Evolutionary conservation across 2,888 invertebrate species (phyloP).

Genomic region (Brenthis hecate): DNA sequence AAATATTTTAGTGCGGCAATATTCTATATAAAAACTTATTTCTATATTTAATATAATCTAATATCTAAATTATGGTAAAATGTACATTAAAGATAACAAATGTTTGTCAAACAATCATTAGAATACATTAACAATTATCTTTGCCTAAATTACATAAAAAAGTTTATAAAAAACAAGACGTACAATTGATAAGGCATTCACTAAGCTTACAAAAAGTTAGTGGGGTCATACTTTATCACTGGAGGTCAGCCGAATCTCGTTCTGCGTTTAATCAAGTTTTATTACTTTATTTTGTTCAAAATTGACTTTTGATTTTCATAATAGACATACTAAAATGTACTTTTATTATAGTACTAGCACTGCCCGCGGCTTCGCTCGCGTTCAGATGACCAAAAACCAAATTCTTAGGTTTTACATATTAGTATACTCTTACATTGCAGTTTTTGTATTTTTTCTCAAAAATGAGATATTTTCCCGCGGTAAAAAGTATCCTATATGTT

Average conservation of each 20-base stretch:
- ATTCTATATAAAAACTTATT: conserved; percentile 1
- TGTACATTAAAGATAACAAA: conserved; percentile 14
- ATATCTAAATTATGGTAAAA: conserved; percentile 14
- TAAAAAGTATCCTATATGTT: too few species aligned
- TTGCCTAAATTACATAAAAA: conserved; percentile 14
- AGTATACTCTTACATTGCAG: too few species aligned
- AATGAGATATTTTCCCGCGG: too few species aligned
- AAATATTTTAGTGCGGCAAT: too few species aligned
- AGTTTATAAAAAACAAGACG: conserved; percentile 18
- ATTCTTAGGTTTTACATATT: too few species aligned
- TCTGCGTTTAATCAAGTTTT: conserved; percentile 25
- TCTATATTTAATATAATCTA: neutral
- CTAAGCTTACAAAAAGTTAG: conserved; percentile 27
- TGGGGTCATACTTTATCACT: conserved; percentile 37
- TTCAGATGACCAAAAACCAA: too few species aligned
- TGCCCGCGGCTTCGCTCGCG: too few species aligned
- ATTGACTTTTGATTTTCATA: conserved; percentile 9
- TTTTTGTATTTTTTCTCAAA: too few species aligned
- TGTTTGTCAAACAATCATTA: conserved; percentile 9
- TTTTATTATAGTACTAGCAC: neutral
- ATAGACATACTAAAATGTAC: neutral
- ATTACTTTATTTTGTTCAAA: conserved; percentile 33
- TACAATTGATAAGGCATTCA: conserved; percentile 30
- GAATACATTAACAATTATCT: conserved; percentile 13
- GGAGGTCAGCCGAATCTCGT: conserved; percentile 33